Evolutionary conservation across 2,797 vertebrate species (phyloP), one percentile per base, ranked within the genome.

Genomic region (Paramormyrops hopkinsi): DNA sequence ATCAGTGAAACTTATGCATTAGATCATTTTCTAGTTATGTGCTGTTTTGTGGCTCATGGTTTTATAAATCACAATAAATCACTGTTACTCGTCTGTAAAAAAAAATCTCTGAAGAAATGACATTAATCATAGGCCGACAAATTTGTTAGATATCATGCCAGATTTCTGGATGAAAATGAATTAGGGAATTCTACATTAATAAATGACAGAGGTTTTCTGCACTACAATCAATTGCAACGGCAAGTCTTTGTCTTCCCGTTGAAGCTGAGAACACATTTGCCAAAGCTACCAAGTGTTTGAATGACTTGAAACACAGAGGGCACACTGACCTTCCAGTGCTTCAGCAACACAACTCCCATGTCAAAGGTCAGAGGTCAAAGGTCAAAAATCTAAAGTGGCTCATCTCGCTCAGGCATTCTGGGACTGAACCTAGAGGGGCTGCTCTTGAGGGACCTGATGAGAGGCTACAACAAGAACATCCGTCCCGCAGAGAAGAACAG

Each of bases 381-480:
- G 59, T 62, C 59, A 69, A 41, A 62, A 44, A 44, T 62, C 3
- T 29, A 51, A 84, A 25, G 46, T 48, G 2, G 86, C 3, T 22
- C 90, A 88, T 86, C 51, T 48, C n/a, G 44, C 51, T 87, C 93
- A 91, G 97, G 90, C 0, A 91, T 93, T 25, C 1, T 90, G 62
- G 91, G 94, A 92, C 91, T 88, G 54, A 99, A 98, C 92, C 96
- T 97, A 9, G 98, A 99, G 88, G 97, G 96, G 17, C 96, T 95
- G 11, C 96, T 99, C 79, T 93, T 97, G 25, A 93, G 94, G 2
- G 96, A 97, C 90, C 93, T 99, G 91, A 98, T 98, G 97, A 93
- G 85, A 29, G 95, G 93, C 82, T 99, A 99, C 90, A 96, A 98
- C 90, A 97, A 94, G 87, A 92, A 97, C 0, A 94, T 99, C 59